phyloP scores from a whole-genome alignment of 2,797 vertebrate genomes.

The Alcedo atthis region DNA sequence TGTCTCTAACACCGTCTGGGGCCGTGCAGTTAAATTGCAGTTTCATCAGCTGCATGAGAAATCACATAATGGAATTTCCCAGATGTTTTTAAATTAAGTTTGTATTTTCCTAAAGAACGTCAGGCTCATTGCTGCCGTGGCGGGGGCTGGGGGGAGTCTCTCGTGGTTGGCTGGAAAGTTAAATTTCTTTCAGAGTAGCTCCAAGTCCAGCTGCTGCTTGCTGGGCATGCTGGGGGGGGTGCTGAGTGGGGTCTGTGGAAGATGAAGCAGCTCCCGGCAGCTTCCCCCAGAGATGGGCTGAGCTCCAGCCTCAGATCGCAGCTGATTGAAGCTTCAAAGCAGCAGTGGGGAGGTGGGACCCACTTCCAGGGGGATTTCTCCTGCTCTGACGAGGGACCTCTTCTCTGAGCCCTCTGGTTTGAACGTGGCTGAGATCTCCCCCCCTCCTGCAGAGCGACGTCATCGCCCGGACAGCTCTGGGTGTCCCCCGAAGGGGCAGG shows the following conservation, averaged over 20 bases:
- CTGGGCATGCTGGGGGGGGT: background rate
- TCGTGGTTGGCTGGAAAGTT: background rate
- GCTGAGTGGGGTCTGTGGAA: background rate
- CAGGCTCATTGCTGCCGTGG: constrained; percentile 21
- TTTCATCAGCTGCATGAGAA: constrained; percentile 64
- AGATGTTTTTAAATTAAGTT: constrained; percentile 54
- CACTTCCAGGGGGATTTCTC: too few species aligned
- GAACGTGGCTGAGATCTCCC: background rate
- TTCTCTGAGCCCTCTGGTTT: background rate
- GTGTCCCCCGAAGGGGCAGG: background rate
- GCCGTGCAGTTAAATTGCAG: constrained; percentile 63
- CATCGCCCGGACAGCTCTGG: accelerated
- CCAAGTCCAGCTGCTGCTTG: background rate
- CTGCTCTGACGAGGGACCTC: background rate
- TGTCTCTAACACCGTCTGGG: constrained; percentile 26
- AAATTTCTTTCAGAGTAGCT: background rate
- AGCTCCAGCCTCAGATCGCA: accelerated
- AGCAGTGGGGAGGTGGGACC: background rate
- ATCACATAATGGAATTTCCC: constrained; percentile 57
- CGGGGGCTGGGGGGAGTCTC: background rate
- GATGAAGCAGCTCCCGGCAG: background rate
- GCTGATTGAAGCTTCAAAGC: background rate
- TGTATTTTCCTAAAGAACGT: constrained; percentile 22
- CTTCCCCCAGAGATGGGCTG: background rate
- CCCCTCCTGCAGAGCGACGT: background rate